Evolutionary conservation across 2,113 vertebrate genomes (phyloP), one percentile per base, ranked within the genome.

Genomic region (Neolamprologus toae): DNA sequence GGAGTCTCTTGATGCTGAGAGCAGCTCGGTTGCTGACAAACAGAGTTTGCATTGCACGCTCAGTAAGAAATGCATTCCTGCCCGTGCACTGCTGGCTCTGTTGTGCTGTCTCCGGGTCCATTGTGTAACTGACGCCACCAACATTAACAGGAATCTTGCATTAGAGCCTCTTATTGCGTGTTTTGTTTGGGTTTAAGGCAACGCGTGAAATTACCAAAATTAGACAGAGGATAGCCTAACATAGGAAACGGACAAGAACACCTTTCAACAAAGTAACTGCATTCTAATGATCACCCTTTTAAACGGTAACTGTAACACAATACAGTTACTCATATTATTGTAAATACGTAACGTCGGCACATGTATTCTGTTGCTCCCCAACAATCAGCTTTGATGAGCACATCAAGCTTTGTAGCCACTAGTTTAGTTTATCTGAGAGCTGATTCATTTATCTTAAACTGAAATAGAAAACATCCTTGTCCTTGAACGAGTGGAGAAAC

Each of bases 351-450:
- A 61, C 3, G 0, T 17, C 8, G 3, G 26, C 17, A 33, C 57
- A 19, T 61, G 57, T 61, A 33, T 4, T 61, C 57, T 19, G 14
- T 61, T 61, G 17, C 28, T 33, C 28, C 9, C 9, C 28, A 61
- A 33, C 28, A 61, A 63, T 55, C 33, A 28, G 26, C 86, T 88
- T 92, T 92, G 94, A 95, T 86, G 87, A 80, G 1, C 85, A 87
- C 90, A 90, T 94, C 93, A 93, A 92, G 81, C 89, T 94, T 92
- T 89, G 89, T 26, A 35, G 87, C 66, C 21, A 9, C 86, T 84
- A 23, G 88, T 89, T 93, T 4, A 92, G 88, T 87, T 93, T 66
- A 84, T 83, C 63, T 71, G 5, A 80, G 45, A 80, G 91, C 86
- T 80, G 86, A 92, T 86, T 83, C 80, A 49, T 88, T 89, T 14